Evolutionary conservation across 2,888 invertebrate species (phyloP).

Genomic region (Caenorhabditis becei): DNA sequence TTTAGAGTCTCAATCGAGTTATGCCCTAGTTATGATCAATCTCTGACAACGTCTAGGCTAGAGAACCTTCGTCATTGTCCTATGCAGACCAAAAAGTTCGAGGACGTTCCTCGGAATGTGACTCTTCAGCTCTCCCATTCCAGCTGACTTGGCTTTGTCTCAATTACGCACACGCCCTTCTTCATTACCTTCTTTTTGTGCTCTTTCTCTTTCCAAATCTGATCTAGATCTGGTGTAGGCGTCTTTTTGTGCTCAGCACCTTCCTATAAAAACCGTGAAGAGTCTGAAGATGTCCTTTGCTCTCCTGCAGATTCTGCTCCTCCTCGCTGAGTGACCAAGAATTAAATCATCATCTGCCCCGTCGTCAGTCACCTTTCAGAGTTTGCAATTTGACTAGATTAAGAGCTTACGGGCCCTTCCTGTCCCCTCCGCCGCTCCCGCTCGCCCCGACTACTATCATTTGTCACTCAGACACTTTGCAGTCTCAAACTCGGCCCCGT

Average conservation of each 20-base stretch:
- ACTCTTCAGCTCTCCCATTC: slow-evolving; percentile 8
- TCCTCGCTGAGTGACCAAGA: slow-evolving; percentile 10
- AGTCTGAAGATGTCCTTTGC: too few species aligned
- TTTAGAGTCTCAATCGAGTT: background rate
- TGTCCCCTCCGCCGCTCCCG: slow-evolving; percentile 5
- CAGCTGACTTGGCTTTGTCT: slow-evolving; percentile 41
- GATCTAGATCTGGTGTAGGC: slow-evolving; percentile 14
- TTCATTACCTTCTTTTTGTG: slow-evolving; percentile 10
- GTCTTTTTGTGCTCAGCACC: too few species aligned
- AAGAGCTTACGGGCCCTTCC: slow-evolving; percentile 44
- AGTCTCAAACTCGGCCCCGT: slow-evolving; percentile 65
- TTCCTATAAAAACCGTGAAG: background rate
- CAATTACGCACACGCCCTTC: slow-evolving; percentile 12
- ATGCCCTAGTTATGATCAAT: background rate
- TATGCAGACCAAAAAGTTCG: background rate
- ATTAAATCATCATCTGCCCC: slow-evolving; percentile 1
- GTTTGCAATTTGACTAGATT: slow-evolving; percentile 34
- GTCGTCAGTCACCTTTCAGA: slow-evolving; percentile 12
- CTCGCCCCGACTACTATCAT: slow-evolving; percentile 32
- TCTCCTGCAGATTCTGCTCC: background rate
- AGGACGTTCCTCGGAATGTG: slow-evolving; percentile 6
- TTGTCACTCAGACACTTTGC: slow-evolving; percentile 20
- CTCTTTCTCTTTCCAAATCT: slow-evolving; percentile 17
- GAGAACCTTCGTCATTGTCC: background rate
- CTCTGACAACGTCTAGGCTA: background rate